A percentile compares a stretch with the other conserved stretches of the same genome.
These are phyloP conservation scores for Calameuta filiformis DNA, from an alignment of 2,888 invertebrate species.

Conservation along the genomic window DNA sequence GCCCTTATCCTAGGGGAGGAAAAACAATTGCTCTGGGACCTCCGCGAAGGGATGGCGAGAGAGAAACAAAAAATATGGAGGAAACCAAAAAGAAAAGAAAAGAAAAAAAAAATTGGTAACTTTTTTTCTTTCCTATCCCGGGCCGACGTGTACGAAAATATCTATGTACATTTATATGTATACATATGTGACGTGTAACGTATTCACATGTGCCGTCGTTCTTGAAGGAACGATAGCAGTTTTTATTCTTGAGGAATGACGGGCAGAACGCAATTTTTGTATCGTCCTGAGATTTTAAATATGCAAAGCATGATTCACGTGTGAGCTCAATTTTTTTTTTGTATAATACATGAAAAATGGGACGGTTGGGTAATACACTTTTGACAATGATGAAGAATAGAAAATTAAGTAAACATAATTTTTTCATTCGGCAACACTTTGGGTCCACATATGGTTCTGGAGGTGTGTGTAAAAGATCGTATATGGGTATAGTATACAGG, in stretches of 20 bases:
- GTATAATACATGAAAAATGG: no score
- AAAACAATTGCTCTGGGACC: conserved; percentile 46
- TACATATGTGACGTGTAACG: background rate
- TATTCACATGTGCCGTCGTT: conserved; percentile 5
- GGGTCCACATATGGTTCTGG: no score
- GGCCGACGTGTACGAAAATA: background rate
- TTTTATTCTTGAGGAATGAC: background rate
- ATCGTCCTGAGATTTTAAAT: conserved; percentile 20
- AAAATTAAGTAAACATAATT: no score
- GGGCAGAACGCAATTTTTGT: conserved; percentile 12
- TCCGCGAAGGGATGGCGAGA: conserved; percentile 15
- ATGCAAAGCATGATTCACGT: background rate
- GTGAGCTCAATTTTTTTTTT: no score
- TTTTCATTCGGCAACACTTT: no score
- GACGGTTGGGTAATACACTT: no score
- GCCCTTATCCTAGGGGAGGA: background rate
- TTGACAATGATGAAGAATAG: no score
- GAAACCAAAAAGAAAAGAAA: background rate
- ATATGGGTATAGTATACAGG: no score
- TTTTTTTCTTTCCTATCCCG: conserved; percentile 2
- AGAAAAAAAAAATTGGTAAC: conserved; percentile 23
- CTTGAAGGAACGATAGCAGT: background rate
- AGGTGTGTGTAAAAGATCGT: no score
- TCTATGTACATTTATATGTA: background rate
- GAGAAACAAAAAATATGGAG: conserved; percentile 6